These are phyloP conservation scores for Drosophila atripex DNA, from an alignment of 2,888 invertebrate genomes.

Conservation along the genomic window DNA sequence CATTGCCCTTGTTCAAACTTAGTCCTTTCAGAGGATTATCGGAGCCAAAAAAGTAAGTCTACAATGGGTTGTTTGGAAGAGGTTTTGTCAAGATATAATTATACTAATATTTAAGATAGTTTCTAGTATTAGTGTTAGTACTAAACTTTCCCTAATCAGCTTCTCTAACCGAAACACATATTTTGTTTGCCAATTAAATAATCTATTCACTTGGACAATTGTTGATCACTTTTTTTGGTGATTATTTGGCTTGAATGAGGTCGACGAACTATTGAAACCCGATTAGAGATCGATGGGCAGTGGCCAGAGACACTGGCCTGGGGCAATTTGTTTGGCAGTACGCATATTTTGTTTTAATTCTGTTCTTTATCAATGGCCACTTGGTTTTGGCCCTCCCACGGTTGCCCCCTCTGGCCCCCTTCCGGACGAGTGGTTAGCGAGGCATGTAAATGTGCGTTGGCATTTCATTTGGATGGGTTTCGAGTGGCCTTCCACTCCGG, in stretches of 20 bases:
- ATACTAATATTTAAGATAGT: not conserved
- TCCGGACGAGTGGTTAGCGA: constrained; percentile 56
- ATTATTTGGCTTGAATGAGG: constrained; percentile 44
- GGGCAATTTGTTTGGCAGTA: constrained; percentile 41
- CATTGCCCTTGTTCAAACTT: constrained; percentile 91
- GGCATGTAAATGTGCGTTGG: constrained; percentile 59
- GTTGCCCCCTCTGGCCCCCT: not conserved
- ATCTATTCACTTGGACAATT: constrained; percentile 57
- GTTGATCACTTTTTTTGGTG: constrained; percentile 43
- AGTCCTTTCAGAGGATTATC: constrained; percentile 93
- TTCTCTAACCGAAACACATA: not conserved
- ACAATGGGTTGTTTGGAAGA: constrained; percentile 59
- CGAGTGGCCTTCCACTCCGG: constrained; percentile 15
- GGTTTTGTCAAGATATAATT: not conserved
- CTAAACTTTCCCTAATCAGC: constrained; percentile 3
- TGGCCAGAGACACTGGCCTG: constrained; percentile 34
- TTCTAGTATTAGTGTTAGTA: not conserved
- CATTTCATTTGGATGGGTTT: constrained; percentile 32
- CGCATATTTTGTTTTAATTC: constrained; percentile 28
- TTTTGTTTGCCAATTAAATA: constrained; percentile 53
- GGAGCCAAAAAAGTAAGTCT: constrained; percentile 93
- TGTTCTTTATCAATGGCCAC: constrained; percentile 55
- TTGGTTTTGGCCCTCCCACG: constrained; percentile 20
- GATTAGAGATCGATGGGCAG: constrained; percentile 47
- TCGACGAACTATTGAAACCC: constrained; percentile 60